Evolutionary conservation across 1,140 invertebrate species (phyloP), one percentile per base, ranked within the genome.

Genomic region (Helicoverpa armigera): DNA sequence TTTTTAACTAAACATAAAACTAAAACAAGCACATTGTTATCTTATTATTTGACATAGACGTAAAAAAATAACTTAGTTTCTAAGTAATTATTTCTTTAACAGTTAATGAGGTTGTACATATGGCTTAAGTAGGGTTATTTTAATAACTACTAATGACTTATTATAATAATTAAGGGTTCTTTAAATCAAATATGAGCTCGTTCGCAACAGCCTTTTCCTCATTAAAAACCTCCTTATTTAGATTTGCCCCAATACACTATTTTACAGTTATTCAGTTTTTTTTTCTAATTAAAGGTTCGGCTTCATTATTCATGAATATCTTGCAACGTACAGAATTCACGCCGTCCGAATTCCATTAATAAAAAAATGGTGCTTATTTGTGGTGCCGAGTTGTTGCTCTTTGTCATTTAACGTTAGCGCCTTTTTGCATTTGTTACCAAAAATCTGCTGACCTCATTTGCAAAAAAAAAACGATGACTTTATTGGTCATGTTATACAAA

Each of bases 291-390:
- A 13, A 16, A 16, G 5, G 9, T 13, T 9, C 16, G 3, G 31
- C 54, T 54, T 72, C n/a, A 48, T 75, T 75, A 48, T 60, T 61
- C 12, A 4, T 11, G 43, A 53, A 23, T 50, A 29, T n/a, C 61
- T 75, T 61, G 16, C n/a, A 16, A 23, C 50, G 56, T 50, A 75
- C 43, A 48, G 13, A 61, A 61, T 75, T 75, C 16, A 75, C 35
- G 29, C 73, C 35, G 18, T n/a, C n/a, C 61, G 73, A 75, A 75
- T 61, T n/a, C n/a, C n/a, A n/a, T n/a, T n/a, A n/a, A n/a, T 75
- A 75, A 75, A 29, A 43, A 63, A 76, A 63, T 31, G 73, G 16
- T 18, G 12, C 73, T 76, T 51, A 76, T 76, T 76, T 73, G n/a
- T n/a, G 70, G 16, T 31, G 7, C 35, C 1, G 7, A n/a, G 63